Base-by-base conservation (phyloP, 2,888 invertebrate species). In the Catocala fraxini region DNA sequence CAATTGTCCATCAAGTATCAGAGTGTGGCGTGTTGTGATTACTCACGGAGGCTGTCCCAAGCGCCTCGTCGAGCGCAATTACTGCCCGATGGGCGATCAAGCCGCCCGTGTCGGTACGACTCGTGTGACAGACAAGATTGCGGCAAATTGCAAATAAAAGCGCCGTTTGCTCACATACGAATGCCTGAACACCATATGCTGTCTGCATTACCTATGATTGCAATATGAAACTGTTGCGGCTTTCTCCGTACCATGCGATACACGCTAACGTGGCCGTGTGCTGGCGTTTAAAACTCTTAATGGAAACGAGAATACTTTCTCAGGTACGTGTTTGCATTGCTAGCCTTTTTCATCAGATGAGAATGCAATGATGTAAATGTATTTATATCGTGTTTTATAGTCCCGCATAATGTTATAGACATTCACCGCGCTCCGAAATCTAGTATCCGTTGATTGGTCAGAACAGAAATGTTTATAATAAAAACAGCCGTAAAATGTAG, bases 71-170 rank as follows among this genome's bases (percentile, higher is more conserved):
- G 33, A 42, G 42, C 51, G 59, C 67, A 75, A 73, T 78, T 78
- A 75, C 71, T 46, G 57, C 7, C 41, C 59, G 53, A 69, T 71
- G 64, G 59, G 61, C 56, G 13, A 56, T 56, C 56, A 35, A 51
- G 41, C 51, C 13, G 39, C 34, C 54, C 9, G 35, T 7, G 35
- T 9, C 55, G n/a, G 51, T 51, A 62, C 63, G 63, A 65, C 46
- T 42, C 41, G 5, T 59, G 68, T 59, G 61, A 76, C 72, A 69
- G 70, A 68, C 68, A 62, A 59, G 60, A 82, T 82, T 82, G 73
- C 74, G 59, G 74, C 62, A 83, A 81, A 82, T 83, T 81, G 77
- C 77, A 68, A 77, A 73, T 80, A 79, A 79, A 73, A 72, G 70
- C 64, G 56, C 70, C 68, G 62, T 70, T 71, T 66, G 68, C 54